Evolutionary conservation across 1,140 invertebrate genomes (phyloP).

Genomic region (Caenorhabditis latens): DNA sequence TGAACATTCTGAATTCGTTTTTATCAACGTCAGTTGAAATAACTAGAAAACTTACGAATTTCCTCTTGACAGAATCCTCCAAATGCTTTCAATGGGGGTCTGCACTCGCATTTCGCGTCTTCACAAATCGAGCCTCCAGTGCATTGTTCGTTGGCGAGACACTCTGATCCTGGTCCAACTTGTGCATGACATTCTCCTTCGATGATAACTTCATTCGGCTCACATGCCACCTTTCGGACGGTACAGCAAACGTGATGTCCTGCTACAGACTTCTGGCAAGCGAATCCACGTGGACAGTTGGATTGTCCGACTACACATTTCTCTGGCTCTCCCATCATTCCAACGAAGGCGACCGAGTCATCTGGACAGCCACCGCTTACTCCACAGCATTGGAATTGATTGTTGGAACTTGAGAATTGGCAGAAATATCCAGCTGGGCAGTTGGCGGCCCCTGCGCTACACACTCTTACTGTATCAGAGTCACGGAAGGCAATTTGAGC

Average conservation of each 20-base stretch:
- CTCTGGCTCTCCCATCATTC: conserved; percentile 64
- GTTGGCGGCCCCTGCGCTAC: conserved; percentile 62
- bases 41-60: conserved; percentile 27
- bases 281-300: conserved; percentile 64
- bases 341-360: conserved; percentile 63
- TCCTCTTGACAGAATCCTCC: conserved; percentile 62
- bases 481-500: conserved; percentile 65
- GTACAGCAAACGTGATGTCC: conserved; percentile 62
- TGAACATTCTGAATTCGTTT: conserved; percentile 53
- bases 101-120: conserved; percentile 56
- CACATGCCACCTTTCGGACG: conserved; percentile 53
- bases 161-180: conserved; percentile 50
- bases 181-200: conserved; percentile 60
- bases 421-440: conserved; percentile 67
- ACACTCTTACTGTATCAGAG: conserved; percentile 58
- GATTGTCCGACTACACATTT: conserved; percentile 65
- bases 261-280: conserved; percentile 60
- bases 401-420: conserved; percentile 63
- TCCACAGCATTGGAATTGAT: conserved; percentile 68
- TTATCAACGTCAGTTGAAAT: too few species aligned
- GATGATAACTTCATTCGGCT: conserved; percentile 56
- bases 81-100: conserved; percentile 48
- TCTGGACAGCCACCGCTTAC: conserved; percentile 65
- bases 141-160: conserved; percentile 59
- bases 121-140: conserved; percentile 62